A percentile compares a stretch with the other conserved stretches of the same genome.
These are phyloP conservation scores for Trematocara nigrifrons DNA, from an alignment of 2,113 vertebrate genomes.

Conservation along the genomic window DNA sequence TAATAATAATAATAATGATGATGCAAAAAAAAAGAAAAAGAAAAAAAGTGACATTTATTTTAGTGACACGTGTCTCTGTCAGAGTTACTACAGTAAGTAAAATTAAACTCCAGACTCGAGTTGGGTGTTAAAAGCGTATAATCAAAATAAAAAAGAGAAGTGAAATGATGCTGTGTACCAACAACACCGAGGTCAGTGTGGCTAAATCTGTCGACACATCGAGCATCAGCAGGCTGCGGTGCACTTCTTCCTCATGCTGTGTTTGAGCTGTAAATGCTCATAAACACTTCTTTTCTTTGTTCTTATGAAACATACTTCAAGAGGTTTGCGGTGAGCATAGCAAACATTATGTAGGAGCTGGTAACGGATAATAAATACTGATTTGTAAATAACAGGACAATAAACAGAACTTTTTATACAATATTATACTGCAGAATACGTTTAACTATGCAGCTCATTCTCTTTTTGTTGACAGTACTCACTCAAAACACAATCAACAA, in stretches of 20 bases:
- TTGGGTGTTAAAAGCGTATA: background rate
- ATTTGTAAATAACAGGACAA: background rate
- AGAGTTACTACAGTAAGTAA: background rate
- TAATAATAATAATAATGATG: background rate
- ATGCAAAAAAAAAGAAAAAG: background rate
- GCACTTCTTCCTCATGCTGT: background rate
- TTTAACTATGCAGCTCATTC: background rate
- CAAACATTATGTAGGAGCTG: background rate
- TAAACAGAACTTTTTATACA: background rate
- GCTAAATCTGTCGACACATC: background rate
- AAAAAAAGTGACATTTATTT: background rate
- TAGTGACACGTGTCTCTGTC: background rate
- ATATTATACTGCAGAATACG: background rate
- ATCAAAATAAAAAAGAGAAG: background rate
- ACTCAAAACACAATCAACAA: background rate
- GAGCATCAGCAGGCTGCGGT: background rate
- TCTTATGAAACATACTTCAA: background rate
- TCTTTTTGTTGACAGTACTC: background rate
- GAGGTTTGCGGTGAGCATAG: background rate
- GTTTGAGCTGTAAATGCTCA: background rate
- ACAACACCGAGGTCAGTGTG: background rate
- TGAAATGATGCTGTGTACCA: background rate
- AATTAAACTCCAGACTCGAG: background rate
- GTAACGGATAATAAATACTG: background rate
- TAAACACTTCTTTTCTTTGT: background rate